Percentiles rank a stretch among this genome's conserved stretches.
These are phyloP conservation scores for Eledone cirrhosa DNA, from an alignment of 2,888 invertebrate species.

Conservation along the genomic window DNA sequence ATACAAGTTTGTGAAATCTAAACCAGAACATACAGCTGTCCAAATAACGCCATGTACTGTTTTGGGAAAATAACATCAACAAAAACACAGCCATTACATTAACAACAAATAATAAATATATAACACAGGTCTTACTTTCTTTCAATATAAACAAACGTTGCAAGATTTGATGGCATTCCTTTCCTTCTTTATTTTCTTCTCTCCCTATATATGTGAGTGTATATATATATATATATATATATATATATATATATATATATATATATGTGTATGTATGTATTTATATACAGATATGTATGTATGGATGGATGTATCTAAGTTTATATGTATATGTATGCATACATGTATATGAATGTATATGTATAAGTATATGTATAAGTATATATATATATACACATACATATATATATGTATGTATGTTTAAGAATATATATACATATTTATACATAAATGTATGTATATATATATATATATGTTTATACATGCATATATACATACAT, in stretches of 20 bases:
- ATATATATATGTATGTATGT: background rate
- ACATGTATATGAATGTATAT: background rate
- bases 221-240: constrained; percentile 2
- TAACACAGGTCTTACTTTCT: no score
- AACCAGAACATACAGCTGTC: no score
- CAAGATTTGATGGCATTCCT: no score
- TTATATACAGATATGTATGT: background rate
- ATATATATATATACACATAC: background rate
- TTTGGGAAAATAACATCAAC: background rate
- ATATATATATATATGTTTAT: background rate
- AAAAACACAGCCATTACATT: no score
- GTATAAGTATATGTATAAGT: background rate
- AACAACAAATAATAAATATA: no score
- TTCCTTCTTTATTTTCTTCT: background rate
- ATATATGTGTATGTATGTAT: background rate
- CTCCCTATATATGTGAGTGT: background rate
- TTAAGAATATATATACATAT: background rate
- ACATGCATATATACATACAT: background rate
- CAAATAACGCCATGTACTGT: no score
- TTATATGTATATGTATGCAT: background rate
- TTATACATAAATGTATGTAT: no score
- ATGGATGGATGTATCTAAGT: background rate
- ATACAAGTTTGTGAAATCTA: no score
- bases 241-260: constrained; percentile 6
- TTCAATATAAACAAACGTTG: no score